Conservation (phyloP, 2,113 vertebrate species). For the Meles meles region DNA sequence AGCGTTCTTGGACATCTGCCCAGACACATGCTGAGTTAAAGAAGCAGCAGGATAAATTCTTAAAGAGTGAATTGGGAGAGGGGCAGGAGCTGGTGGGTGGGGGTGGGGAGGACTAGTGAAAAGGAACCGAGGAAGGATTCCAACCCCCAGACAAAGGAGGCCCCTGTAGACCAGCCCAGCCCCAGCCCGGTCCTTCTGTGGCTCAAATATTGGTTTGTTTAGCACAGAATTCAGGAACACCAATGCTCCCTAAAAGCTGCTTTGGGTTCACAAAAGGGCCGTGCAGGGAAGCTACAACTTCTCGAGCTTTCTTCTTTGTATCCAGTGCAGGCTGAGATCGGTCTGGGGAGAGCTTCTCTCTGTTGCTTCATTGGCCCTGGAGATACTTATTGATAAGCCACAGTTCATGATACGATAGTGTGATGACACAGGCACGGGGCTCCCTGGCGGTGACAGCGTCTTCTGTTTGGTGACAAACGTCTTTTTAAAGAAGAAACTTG, state of each 20-base stretch:
- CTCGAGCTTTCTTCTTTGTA: constrained; percentile 28
- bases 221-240: background rate
- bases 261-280: constrained; percentile 53
- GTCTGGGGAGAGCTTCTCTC: background rate
- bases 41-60: constrained; percentile 82
- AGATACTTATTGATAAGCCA: background rate
- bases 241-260: constrained; percentile 9
- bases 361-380: background rate
- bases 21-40: constrained; percentile 93
- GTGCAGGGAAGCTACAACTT: constrained; percentile 27
- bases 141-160: constrained; percentile 78
- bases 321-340: background rate
- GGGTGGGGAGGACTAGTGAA: constrained; percentile 68
- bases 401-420: background rate
- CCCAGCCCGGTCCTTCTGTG: constrained; percentile 26
- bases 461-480: background rate
- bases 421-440: background rate
- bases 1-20: constrained; percentile 96
- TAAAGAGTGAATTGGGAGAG: constrained; percentile 81
- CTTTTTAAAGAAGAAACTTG: background rate
- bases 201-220: constrained; percentile 66
- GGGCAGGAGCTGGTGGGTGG: constrained; percentile 73
- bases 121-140: constrained; percentile 56
- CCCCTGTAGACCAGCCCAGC: constrained; percentile 59
- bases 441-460: background rate